These are phyloP conservation scores for Cyphomyrus discorhynchus DNA, from an alignment of 2,113 vertebrate species.

Conservation along the genomic window DNA sequence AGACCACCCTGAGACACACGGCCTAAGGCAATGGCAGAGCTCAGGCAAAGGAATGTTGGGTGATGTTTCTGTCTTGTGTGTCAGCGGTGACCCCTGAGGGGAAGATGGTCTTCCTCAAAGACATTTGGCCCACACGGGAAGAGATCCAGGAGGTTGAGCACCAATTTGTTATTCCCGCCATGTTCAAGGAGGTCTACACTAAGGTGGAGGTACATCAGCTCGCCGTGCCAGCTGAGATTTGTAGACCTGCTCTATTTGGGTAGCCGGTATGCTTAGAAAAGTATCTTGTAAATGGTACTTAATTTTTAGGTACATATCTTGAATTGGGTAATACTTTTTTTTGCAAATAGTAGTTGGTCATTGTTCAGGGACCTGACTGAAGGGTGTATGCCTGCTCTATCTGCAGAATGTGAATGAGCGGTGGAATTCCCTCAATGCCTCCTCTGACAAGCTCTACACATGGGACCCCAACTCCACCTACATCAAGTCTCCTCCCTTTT, in stretches of 20 bases:
- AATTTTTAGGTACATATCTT: background rate
- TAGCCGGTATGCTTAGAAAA: background rate
- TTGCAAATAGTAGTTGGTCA: background rate
- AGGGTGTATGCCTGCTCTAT: conserved; percentile 1
- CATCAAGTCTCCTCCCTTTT: conserved; percentile 96
- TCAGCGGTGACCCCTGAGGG: conserved; percentile 71
- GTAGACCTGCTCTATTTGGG: background rate
- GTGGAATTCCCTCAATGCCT: conserved; percentile 81
- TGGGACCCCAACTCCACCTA: conserved; percentile 92
- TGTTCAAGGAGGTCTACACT: conserved; percentile 96
- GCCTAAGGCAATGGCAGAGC: background rate
- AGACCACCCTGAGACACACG: background rate
- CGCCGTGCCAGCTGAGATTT: background rate
- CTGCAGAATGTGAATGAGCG: conserved; percentile 81
- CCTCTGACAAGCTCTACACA: conserved; percentile 79
- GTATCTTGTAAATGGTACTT: background rate
- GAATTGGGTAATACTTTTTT: background rate
- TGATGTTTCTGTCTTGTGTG: background rate
- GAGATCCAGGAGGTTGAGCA: conserved; percentile 87
- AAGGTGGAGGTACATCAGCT: conserved; percentile 78
- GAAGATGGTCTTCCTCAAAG: conserved; percentile 76
- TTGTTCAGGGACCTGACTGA: background rate
- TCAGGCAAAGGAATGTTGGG: background rate
- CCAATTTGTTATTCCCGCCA: conserved; percentile 83
- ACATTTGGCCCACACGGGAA: conserved; percentile 90